Evolutionary conservation across 2,113 vertebrate genomes (phyloP), one percentile per base, ranked within the genome.

Genomic region (Labeo rohita): DNA sequence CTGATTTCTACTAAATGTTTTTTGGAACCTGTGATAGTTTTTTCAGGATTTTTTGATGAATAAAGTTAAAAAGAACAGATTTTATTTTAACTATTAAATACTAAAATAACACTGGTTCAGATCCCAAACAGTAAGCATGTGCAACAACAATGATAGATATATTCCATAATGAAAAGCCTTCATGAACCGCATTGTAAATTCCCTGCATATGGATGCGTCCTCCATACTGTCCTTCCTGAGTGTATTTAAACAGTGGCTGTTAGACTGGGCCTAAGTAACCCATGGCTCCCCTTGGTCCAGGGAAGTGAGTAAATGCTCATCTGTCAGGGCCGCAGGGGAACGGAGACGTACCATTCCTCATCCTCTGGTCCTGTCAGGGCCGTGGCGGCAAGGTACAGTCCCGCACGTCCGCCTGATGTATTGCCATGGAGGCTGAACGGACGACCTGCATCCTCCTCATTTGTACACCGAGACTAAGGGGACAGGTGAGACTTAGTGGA

Each of bases 251-350:
- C 47, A 85, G 80, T 68, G 23, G 2, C 34, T 74, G 54, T 85
- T 83, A 85, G 54, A 84, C 70, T 73, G 70, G 39, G 70, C 18
- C 8, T 6, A 34, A 39, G 56, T 70, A 84, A 76, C 77, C 43
- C 77, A 72, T 80, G 70, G 4, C 79, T 73, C 49, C 61, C 15
- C 11, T 61, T 18, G 80, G 84, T 74, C 39, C 0, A 21, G 75
- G 52, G 79, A 70, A 21, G 12, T n/a, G 70, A 39, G 84, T 73
- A 88, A 86, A 85, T 82, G 82, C 65, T 82, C 68, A 52, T 81
- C 84, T 73, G 36, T 83, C 86, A 87, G 72, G 65, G 80, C 66
- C 47, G 50, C 36, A 50, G 78, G 61, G 73, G 73, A 70, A 76
- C n/a, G n/a, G 63, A 54, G 66, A 66, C 39, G 9, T 3, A 18